These are phyloP conservation scores for Gila robusta DNA, from an alignment of 2,797 vertebrate species.

Conservation along the genomic window DNA sequence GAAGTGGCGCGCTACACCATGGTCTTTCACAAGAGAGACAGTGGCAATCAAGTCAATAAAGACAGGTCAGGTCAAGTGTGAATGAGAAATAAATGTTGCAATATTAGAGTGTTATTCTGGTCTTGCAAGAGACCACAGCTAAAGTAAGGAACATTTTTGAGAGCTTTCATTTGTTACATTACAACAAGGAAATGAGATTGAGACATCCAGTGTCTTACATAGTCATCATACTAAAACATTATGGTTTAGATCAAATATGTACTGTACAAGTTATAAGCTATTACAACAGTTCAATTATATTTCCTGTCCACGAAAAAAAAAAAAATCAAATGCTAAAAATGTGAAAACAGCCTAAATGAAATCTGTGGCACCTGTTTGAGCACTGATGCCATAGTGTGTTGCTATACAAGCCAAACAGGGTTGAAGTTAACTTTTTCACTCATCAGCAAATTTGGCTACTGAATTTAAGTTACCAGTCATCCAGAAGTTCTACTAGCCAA, in stretches of 20 bases:
- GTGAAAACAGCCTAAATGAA: neutral
- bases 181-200: neutral
- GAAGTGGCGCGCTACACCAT: conserved; percentile 92
- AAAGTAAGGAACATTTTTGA: neutral
- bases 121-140: neutral
- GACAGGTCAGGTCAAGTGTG: conserved; percentile 80
- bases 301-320: neutral
- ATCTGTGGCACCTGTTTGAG: neutral
- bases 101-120: neutral
- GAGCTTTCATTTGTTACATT: neutral
- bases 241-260: neutral
- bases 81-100: neutral
- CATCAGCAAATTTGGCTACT: neutral
- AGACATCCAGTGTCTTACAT: neutral
- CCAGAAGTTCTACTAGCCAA: neutral
- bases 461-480: neutral
- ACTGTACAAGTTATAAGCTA: neutral
- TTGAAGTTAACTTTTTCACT: neutral
- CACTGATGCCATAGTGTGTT: neutral
- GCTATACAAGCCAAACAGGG: neutral
- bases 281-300: neutral
- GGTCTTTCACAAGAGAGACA: conserved; percentile 95
- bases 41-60: conserved; percentile 89
- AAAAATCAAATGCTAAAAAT: neutral
- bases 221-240: neutral